Conservation (phyloP, 2,888 invertebrate species). For the Morpho deidamia region DNA sequence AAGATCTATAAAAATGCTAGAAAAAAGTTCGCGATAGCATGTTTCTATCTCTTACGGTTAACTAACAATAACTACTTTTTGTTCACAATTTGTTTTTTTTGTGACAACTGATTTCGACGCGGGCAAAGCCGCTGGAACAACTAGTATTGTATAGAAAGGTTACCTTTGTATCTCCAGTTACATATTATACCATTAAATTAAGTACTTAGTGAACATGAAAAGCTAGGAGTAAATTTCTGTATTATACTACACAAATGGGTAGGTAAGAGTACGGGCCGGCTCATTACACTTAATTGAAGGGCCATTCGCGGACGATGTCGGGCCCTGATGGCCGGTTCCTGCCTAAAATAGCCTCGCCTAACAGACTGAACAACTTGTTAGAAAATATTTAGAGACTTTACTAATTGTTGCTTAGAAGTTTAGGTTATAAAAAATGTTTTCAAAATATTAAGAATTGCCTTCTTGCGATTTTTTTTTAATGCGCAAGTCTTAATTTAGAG, state of each 20-base stretch:
- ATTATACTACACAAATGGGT: slow-evolving; percentile 27
- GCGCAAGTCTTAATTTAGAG: no score
- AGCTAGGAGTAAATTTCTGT: slow-evolving; percentile 1
- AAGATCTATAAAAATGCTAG: no score
- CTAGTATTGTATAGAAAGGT: no score
- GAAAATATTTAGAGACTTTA: slow-evolving; percentile 34
- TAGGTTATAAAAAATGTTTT: slow-evolving; percentile 1
- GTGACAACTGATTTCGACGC: no score
- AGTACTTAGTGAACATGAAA: neutral
- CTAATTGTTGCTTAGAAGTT: slow-evolving; percentile 1
- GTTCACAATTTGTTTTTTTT: no score
- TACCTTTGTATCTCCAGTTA: no score
- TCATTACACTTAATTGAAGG: slow-evolving; percentile 77
- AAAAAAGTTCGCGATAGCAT: no score
- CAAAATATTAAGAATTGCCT: no score
- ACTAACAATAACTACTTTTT: no score
- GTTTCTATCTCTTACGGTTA: no score
- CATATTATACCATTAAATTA: neutral
- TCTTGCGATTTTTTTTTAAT: no score
- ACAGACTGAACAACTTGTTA: slow-evolving; percentile 52
- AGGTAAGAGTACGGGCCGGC: slow-evolving; percentile 51
- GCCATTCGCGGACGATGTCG: slow-evolving; percentile 68
- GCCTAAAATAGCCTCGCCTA: slow-evolving; percentile 51
- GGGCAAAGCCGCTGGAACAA: no score
- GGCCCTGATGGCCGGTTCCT: slow-evolving; percentile 54